Conservation (phyloP, 2,797 vertebrate genomes). For the Otolemur crassicaudatus region DNA sequence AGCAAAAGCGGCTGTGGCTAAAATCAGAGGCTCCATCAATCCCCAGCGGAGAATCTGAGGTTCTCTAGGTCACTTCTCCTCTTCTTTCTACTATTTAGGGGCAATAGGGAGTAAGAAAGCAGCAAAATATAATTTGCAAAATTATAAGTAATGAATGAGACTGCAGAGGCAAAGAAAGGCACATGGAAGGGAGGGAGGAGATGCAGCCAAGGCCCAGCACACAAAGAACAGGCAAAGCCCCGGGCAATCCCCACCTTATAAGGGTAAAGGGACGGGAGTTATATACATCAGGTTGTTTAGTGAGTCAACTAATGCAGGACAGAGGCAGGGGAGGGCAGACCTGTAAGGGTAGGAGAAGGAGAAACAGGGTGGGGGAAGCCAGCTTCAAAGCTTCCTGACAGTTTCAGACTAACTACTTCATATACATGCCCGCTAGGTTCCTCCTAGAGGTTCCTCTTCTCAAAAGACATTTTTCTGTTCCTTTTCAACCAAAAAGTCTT, state of each 20-base stretch:
- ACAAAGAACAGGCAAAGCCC: slow-evolving; percentile 80
- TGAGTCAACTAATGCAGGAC: slow-evolving; percentile 70
- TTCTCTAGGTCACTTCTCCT: slow-evolving; percentile 55
- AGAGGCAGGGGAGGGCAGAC: not conserved
- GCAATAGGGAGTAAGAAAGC: slow-evolving; percentile 55
- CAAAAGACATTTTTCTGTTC: slow-evolving; percentile 57
- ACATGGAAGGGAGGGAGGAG: slow-evolving; percentile 83
- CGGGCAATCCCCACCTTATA: slow-evolving; percentile 49
- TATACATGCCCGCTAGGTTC: slow-evolving; percentile 61
- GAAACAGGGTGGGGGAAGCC: slow-evolving; percentile 23
- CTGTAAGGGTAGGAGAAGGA: not conserved
- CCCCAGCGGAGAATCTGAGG: not conserved
- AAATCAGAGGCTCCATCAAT: slow-evolving; percentile 52
- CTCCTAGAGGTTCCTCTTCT: slow-evolving; percentile 54
- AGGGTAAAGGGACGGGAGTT: slow-evolving; percentile 64
- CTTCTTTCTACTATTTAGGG: slow-evolving; percentile 66
- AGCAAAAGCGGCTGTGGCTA: slow-evolving; percentile 45
- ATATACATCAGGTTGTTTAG: slow-evolving; percentile 75
- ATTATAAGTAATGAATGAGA: slow-evolving; percentile 77
- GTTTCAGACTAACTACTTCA: slow-evolving; percentile 73
- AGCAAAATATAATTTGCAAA: slow-evolving; percentile 76
- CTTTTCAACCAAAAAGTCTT: slow-evolving; percentile 55
- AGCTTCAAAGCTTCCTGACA: slow-evolving; percentile 73
- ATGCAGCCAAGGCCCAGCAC: slow-evolving; percentile 79
- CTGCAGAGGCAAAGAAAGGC: slow-evolving; percentile 90